A percentile compares a stretch with the other conserved stretches of the same genome.
Conservation (phyloP, 2,888 invertebrate genomes). For the Leptinotarsa juncta region DNA sequence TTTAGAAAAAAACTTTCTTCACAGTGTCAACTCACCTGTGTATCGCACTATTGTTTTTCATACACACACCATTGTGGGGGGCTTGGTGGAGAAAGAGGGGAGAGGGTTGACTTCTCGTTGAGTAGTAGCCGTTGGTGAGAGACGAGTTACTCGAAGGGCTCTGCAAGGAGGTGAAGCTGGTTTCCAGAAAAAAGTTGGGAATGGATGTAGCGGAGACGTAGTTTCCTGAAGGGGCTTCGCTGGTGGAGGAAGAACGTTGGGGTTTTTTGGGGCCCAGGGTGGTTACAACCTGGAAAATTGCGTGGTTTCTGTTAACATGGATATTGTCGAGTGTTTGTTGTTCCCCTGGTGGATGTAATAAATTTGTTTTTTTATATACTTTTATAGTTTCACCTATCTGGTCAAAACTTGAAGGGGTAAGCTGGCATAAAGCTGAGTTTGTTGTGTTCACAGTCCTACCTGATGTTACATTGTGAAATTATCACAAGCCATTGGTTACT, state of each 20-base stretch:
- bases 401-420: too few relatives aligned
- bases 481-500: too few relatives aligned
- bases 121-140: conserved; percentile 62
- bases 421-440: too few relatives aligned
- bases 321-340: too few relatives aligned
- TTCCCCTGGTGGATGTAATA: too few relatives aligned
- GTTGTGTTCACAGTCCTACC: too few relatives aligned
- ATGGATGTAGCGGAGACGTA: conserved; percentile 62
- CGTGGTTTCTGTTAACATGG: too few relatives aligned
- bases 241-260: conserved; percentile 69
- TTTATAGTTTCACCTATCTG: too few relatives aligned
- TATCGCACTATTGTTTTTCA: neutral
- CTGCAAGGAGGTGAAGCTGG: conserved; percentile 79
- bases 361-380: too few relatives aligned
- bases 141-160: conserved; percentile 64
- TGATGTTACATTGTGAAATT: too few relatives aligned
- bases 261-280: conserved; percentile 85
- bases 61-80: neutral
- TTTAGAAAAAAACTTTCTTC: too few relatives aligned
- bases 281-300: conserved; percentile 74
- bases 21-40: neutral
- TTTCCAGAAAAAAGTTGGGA: conserved; percentile 74
- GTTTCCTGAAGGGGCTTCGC: conserved; percentile 51
- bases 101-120: conserved; percentile 59
- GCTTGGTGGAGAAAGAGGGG: conserved; percentile 50